Evolutionary conservation across 2,113 vertebrate species (phyloP).

Genomic region (Kryptolebias marmoratus): DNA sequence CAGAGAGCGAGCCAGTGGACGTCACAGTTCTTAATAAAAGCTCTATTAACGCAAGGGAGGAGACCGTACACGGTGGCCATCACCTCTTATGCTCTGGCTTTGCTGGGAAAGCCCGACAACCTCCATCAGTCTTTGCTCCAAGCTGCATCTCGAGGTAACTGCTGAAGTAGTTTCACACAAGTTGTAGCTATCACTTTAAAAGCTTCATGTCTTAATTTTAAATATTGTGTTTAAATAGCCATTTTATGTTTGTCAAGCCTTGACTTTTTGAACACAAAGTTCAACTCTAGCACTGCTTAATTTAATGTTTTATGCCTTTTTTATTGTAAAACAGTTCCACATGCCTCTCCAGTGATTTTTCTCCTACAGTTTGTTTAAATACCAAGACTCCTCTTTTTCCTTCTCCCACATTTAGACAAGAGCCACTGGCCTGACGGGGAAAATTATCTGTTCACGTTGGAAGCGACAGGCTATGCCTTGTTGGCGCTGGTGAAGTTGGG

Average conservation of each 20-base stretch:
- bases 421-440: slow-evolving; percentile 70
- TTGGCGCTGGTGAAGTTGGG: slow-evolving; percentile 73
- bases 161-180: not conserved
- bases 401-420: slow-evolving; percentile 26
- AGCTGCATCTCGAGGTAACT: slow-evolving; percentile 65
- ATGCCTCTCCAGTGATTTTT: not conserved
- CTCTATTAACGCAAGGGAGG: slow-evolving; percentile 40
- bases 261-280: not conserved
- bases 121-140: slow-evolving; percentile 39
- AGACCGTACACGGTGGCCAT: slow-evolving; percentile 88
- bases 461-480: slow-evolving; percentile 81
- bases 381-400: not conserved
- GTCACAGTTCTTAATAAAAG: slow-evolving; percentile 54
- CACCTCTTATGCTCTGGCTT: slow-evolving; percentile 84
- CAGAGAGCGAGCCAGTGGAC: slow-evolving; percentile 54
- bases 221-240: no score
- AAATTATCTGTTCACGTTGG: slow-evolving; percentile 68
- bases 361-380: not conserved
- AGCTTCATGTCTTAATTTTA: no score
- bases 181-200: no score
- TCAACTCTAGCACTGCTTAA: no score
- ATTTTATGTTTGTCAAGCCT: no score
- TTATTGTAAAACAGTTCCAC: no score
- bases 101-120: slow-evolving; percentile 13
- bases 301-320: no score